Base-by-base conservation (phyloP, 2,797 vertebrate species). In the Hyperoplus lanceolatus region DNA sequence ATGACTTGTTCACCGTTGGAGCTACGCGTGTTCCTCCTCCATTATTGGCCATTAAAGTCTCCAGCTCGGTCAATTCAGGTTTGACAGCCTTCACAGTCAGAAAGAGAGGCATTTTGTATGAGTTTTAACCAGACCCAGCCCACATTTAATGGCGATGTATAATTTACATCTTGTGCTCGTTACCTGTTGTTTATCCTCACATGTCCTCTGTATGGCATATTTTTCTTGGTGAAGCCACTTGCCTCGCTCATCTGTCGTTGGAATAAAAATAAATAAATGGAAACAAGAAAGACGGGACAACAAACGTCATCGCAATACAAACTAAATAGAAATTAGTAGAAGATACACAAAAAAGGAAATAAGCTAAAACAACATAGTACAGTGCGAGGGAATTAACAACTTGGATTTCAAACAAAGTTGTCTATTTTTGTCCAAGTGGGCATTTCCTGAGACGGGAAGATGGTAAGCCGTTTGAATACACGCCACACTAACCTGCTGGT, bases 181-280 rank as follows among this genome's bases (percentile, higher is more conserved):
- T 92, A 96, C 95, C 94, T 94, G 78, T 63, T 95, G 93, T 64
- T 95, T 95, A 41, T 95, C 91, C 21, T 90, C 92, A 72, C 94
- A 95, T 36, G 95, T 89, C 39, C 83, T 86, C 85, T 96, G 94
- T 5, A 94, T 9, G 5, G 87, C 91, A 70, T 87, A 90, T 86
- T 95, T 96, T 13, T 95, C 94, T 73, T 86, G 92, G 80, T 90
- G 87, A 9, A 96, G 84, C 29, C 62, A 51, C 43, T 88, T 83
- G 49, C 56, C 84, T 43, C 75, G 82, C 10, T 92, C 88, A 0
- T 74, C 46, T 1, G 68, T 91, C 93, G 83, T 75, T 51, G 8
- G 43, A 7, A 41, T 1, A 14, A 73, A 54, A 57, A 5, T 0
- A 45, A 15, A 8, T 42, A 29, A 29, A 29, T 29, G 29, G 29